phyloP scores from a whole-genome alignment of 1,140 invertebrate species.

The Armadillidium nasatum region DNA sequence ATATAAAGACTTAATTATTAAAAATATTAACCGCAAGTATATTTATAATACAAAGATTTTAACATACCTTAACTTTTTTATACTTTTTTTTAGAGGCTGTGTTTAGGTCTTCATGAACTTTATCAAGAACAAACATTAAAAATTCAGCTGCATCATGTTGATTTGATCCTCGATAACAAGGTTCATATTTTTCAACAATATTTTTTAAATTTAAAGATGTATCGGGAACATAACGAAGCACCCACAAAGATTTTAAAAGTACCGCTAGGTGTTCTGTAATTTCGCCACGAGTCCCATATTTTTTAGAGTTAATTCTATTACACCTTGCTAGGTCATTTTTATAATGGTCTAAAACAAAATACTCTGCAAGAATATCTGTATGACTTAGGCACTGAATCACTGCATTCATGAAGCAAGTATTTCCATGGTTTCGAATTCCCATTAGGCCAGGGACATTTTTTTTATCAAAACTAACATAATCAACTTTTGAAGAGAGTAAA shows the following conservation, averaged over 20 bases:
- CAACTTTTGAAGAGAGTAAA: constrained; percentile 23
- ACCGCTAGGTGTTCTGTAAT: constrained; percentile 87
- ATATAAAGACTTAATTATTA: too few species aligned
- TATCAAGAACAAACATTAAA: constrained; percentile 90
- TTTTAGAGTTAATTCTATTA: constrained; percentile 83
- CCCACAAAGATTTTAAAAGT: constrained; percentile 88
- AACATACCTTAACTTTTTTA: constrained; percentile 76
- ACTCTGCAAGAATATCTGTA: constrained; percentile 86
- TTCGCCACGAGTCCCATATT: constrained; percentile 84
- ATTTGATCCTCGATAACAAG: constrained; percentile 78
- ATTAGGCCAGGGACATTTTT: constrained; percentile 66
- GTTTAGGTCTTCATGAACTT: constrained; percentile 95
- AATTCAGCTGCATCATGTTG: constrained; percentile 98
- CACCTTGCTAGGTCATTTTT: constrained; percentile 78
- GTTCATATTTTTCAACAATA: constrained; percentile 82
- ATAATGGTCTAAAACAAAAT: constrained; percentile 90
- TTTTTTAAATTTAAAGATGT: constrained; percentile 77
- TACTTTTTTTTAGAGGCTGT: constrained; percentile 86
- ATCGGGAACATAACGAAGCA: constrained; percentile 81
- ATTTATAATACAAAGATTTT: too few species aligned
- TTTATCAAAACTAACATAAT: constrained; percentile 38
- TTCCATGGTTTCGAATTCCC: constrained; percentile 87
- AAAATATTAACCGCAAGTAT: too few species aligned
- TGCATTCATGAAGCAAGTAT: constrained; percentile 95
- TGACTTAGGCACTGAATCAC: constrained; percentile 90